Base-by-base conservation (phyloP, 2,888 invertebrate genomes). In the Diadromus collaris region DNA sequence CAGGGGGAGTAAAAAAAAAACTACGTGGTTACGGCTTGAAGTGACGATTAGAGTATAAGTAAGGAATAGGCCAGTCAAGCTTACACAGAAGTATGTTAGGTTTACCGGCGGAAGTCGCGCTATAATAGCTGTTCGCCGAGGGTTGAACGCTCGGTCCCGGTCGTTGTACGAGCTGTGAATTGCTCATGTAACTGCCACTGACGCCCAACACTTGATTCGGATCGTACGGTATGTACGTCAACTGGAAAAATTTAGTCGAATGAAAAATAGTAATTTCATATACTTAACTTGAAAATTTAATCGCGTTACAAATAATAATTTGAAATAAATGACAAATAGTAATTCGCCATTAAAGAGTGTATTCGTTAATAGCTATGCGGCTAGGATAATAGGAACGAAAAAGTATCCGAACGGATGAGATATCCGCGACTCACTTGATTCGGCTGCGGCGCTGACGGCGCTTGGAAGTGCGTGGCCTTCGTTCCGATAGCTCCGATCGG, bases 401-500 rank as follows among this genome's bases (percentile, higher is more conserved):
- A 32, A 24, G 34, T 29, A 56, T 13, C 21, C 19, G 63, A 63
- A 27, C 16, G 38, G 38, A 16, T 5, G 5, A 41, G 13, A 16
- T 41, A 41, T 41, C 38, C 13, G 38, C 38, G 27, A 80, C 85
- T 71, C 82, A 90, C 90, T 82, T 90, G 90, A 86, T 90, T 93
- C 27, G 92, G 92, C 85, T 93, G 93, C 63, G 92, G 92, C 82
- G 93, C 93, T 81, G 93, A 93, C 5, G 92, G 92, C 44, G 90
- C 88, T 85, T 93, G 93, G 75, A 92, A 93, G 73, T 93, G 91
- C 27, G 90, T 92, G 71, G 92, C 93, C 88, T 94, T 94, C 6
- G 93, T 93, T 88, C 97, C 96, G 84, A 97, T 97, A 76, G 97
- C 96, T 82, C 96, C 96, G 84, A 97, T 95, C 86, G 95, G 95